Base-by-base conservation (phyloP, 2,797 vertebrate species). In the Pipistrellus nathusii region DNA sequence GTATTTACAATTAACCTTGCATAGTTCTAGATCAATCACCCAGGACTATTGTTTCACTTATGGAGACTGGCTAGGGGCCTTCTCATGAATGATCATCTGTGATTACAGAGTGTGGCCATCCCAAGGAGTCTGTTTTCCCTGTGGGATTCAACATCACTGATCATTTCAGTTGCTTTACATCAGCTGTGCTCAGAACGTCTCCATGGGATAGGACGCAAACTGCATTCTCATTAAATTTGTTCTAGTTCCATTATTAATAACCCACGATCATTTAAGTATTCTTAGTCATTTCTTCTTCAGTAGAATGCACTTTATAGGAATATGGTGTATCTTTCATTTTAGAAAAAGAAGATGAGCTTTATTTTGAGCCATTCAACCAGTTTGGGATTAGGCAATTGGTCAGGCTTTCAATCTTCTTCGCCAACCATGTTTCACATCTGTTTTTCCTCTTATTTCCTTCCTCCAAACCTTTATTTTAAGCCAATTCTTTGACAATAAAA, bases 181-280 rank as follows among this genome's bases (percentile, higher is more conserved):
- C 96, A 97, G 92, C 87, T 87, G 75, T 96, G 91, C 94, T 95
- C 83, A 95, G 92, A 96, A 93, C 91, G 72, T 95, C 91, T 89
- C 86, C 85, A 94, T 68, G 81, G 18, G 78, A 71, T 68, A 90
- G 20, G 94, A 90, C 91, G 88, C 68, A 93, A 95, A 90, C 76
- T 94, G 41, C 25, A 68, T 94, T 85, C 91, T 97, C 87, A 90
- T 96, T 97, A 92, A 91, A 90, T 95, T 97, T 84, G 30, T 66
- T 87, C 21, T 90, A 68, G 93, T 97, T 94, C 81, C 85, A 92
- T 97, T 95, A 59, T 82, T 35, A 88, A 25, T 51, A 87, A 86
- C 20, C 0, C 8, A 80, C 87, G 44, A 48, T 46, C 46, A 75
- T 44, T 48, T 77, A 57, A 78, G 68, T 80, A 59, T 77, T 88